These are phyloP conservation scores for Sinocyclocheilus rhinocerous DNA, from an alignment of 2,113 vertebrate genomes.

Conservation along the genomic window DNA sequence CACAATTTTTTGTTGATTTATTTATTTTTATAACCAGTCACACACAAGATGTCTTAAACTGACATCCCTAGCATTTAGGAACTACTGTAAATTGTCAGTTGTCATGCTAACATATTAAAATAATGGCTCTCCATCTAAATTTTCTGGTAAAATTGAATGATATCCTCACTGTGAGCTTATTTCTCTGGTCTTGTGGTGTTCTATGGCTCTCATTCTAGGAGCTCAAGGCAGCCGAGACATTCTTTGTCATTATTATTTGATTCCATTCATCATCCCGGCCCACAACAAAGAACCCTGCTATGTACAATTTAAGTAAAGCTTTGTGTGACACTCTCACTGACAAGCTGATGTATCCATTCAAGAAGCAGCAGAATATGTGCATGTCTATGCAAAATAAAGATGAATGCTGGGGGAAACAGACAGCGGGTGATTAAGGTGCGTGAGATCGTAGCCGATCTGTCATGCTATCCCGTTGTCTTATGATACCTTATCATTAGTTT, in stretches of 20 bases:
- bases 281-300: constrained; percentile 58
- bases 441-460: constrained; percentile 75
- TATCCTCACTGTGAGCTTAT: constrained; percentile 1
- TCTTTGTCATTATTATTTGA: constrained; percentile 57
- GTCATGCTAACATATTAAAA: neutral
- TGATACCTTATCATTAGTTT: constrained; percentile 82
- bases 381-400: constrained; percentile 82
- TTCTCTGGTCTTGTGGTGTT: neutral
- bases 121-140: neutral
- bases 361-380: constrained; percentile 68
- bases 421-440: constrained; percentile 71
- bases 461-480: constrained; percentile 73
- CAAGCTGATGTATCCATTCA: constrained; percentile 66
- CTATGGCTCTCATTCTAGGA: constrained; percentile 36
- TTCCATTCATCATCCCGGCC: constrained; percentile 61
- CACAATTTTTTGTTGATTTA: neutral
- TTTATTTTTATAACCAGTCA: neutral
- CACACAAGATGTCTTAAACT: neutral
- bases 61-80: neutral
- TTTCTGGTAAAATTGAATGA: neutral
- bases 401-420: constrained; percentile 72
- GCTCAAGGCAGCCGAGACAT: constrained; percentile 37
- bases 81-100: neutral
- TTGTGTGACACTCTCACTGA: constrained; percentile 61
- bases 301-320: constrained; percentile 67